These are phyloP conservation scores for Cynoglossus semilaevis DNA, from an alignment of 2,113 vertebrate species.

Conservation along the genomic window DNA sequence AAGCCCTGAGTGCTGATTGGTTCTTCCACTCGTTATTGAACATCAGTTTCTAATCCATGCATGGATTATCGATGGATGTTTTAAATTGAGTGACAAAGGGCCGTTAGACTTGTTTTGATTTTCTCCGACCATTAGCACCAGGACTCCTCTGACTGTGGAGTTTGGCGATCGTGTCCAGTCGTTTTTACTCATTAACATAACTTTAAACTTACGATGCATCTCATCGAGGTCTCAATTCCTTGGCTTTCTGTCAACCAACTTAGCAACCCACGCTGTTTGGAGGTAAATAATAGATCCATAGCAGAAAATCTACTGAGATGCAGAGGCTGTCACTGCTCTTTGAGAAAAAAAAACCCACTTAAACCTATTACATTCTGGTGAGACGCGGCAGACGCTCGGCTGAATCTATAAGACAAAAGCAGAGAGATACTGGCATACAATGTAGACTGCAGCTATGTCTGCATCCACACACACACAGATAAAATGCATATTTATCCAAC, in stretches of 20 bases:
- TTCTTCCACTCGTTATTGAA: slow-evolving; percentile 9
- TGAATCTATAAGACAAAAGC: slow-evolving; percentile 20
- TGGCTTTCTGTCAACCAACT: slow-evolving; percentile 62
- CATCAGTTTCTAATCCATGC: slow-evolving; percentile 23
- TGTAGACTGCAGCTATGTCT: slow-evolving; percentile 32
- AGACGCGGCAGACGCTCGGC: slow-evolving; percentile 23
- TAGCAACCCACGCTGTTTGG: slow-evolving; percentile 56
- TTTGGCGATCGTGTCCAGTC: too few relatives aligned
- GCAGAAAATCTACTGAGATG: slow-evolving; percentile 64
- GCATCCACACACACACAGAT: slow-evolving; percentile 31
- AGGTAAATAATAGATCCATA: slow-evolving; percentile 67
- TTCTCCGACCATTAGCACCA: too few relatives aligned
- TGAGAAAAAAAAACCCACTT: slow-evolving; percentile 39
- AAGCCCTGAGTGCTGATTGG: too few relatives aligned
- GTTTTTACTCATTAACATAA: not conserved
- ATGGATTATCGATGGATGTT: slow-evolving; percentile 24
- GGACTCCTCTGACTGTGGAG: too few relatives aligned
- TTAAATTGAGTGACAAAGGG: slow-evolving; percentile 10
- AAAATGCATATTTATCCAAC: too few relatives aligned
- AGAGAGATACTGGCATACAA: slow-evolving; percentile 11
- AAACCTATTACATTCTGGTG: slow-evolving; percentile 40
- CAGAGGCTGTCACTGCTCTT: slow-evolving; percentile 59
- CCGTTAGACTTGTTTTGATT: too few relatives aligned
- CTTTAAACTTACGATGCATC: slow-evolving; percentile 41
- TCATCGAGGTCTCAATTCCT: slow-evolving; percentile 48